A percentile compares a stretch with the other conserved stretches of the same genome.
Conservation (phyloP, 1,140 invertebrate genomes). For the Scaptomyza graminum region DNA sequence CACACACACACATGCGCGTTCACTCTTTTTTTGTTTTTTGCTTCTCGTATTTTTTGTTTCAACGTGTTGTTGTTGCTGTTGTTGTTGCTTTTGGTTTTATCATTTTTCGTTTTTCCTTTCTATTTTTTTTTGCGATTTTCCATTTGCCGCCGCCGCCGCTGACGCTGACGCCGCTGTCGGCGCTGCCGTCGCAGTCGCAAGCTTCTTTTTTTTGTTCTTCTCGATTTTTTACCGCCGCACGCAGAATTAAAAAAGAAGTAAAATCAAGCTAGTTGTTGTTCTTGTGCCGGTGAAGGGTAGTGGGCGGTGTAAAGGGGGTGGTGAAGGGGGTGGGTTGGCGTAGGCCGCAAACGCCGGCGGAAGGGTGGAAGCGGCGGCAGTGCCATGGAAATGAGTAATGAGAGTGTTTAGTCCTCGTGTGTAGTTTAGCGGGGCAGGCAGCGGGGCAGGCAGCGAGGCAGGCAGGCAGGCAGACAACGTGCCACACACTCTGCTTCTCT, state of each 20-base stretch:
- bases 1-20: slow-evolving; percentile 40
- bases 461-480: slow-evolving; percentile 13
- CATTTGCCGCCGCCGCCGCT: slow-evolving; percentile 35
- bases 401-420: slow-evolving; percentile 48
- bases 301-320: background rate
- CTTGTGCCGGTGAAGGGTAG: background rate
- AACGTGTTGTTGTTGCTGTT: slow-evolving; percentile 34
- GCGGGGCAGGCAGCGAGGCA: slow-evolving; percentile 19
- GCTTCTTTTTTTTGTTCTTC: slow-evolving; percentile 73
- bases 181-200: slow-evolving; percentile 55
- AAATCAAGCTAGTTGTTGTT: slow-evolving; percentile 47
- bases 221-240: slow-evolving; percentile 67
- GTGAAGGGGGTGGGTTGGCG: slow-evolving; percentile 20
- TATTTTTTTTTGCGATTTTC: slow-evolving; percentile 76
- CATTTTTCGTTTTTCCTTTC: slow-evolving; percentile 73
- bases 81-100: slow-evolving; percentile 61
- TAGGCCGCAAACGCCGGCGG: slow-evolving; percentile 45
- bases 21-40: slow-evolving; percentile 65
- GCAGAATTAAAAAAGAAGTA: slow-evolving; percentile 53
- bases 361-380: background rate
- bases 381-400: slow-evolving; percentile 47
- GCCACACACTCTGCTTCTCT: too few relatives aligned
- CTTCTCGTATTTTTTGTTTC: slow-evolving; percentile 39
- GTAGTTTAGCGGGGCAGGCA: slow-evolving; percentile 39
- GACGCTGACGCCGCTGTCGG: slow-evolving; percentile 18